Base-by-base conservation (phyloP, 2,113 vertebrate genomes). In the Pelusios castaneus region DNA sequence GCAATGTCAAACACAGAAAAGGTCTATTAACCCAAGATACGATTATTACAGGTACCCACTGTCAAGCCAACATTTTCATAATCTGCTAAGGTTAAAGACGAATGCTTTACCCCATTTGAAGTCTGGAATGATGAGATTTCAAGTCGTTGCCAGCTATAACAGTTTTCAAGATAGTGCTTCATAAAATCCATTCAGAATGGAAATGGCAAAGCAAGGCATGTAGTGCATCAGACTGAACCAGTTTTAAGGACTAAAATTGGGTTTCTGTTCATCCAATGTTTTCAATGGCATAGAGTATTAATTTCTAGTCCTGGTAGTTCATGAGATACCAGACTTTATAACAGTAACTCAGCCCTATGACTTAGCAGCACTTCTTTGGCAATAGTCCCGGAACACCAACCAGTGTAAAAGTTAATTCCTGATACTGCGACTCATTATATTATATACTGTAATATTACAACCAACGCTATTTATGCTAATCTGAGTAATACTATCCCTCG, bases 371-470 rank as follows among this genome's bases (percentile, higher is more conserved):
- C 73, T 83, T 90, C 91, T 90, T 95, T 97, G 96, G 96, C 96
- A 79, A 38, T 2, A 1, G 0, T 92, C 92, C 94, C 95, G 60
- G 92, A 95, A 91, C 84, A 86, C 84, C 70, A 78, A 92, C 91
- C 76, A 90, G 76, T 43, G 91, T 76, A 92, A 97, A 96, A 95
- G 96, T 97, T 93, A 96, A 90, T 97, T 96, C 93, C 88, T 88
- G n/a, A 56, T 96, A 96, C 95, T 94, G 84, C 95, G 96, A 93
- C 97, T 97, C 97, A 97, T 97, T 97, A 97, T 92, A 93, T 94
- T 87, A 94, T 92, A 85, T 89, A 91, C 91, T 94, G 89, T 95
- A 97, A 95, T 90, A 80, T 91, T 97, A 94, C 88, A 95, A 67
- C 95, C 93, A 97, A 95, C 92, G 91, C 96, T 96, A 96, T 96